Base-by-base conservation (phyloP, 2,888 invertebrate genomes). In the Agrochola macilenta region DNA sequence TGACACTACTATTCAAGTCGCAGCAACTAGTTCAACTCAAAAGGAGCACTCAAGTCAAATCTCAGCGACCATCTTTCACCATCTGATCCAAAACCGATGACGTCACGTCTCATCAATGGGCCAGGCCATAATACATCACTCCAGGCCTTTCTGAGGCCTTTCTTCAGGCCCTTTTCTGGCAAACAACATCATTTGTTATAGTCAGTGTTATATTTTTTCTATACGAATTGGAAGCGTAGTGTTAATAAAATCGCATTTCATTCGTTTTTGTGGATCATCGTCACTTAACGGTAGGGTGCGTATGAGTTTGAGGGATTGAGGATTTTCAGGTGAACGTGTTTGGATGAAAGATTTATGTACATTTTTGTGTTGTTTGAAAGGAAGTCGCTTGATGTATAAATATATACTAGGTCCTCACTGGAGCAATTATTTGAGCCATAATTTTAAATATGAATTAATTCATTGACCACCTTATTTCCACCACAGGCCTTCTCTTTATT, bases 111-210 rank as follows among this genome's bases (percentile, higher is more conserved):
- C 94, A 90, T 95, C 95, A 94, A 94, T 94, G 88, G 78, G 78
- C 69, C 74, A 84, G 76, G 78, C 88, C 82, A 87, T 91, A 91
- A 94, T 94, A 94, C 94, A 94, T 94, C 94, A 92, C 90, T 89
- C 84, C 86, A 82, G 88, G 90, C 89, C 90, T 91, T 89, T 89
- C 71, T 82, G 86, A 82, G 87, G 86, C 89, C 92, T 91, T 94
- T 94, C 93, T 94, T 93, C 86, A 85, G 84, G 87, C 85, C 89
- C 91, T 92, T 92, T 92, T 85, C 86, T 91, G 86, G 91, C 95
- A 93, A 96, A 96, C 96, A 96, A 96, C 96, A 96, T 96, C 96
- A 96, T 96, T 96, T 96, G 96, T 96, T 96, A 96, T 93, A 93
- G 93, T 95, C 93, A 94, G 91, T 93, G 94, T 93, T 95, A 93